These are phyloP conservation scores for Leptodactylus fallax DNA, from an alignment of 2,797 vertebrate species.

Conservation along the genomic window DNA sequence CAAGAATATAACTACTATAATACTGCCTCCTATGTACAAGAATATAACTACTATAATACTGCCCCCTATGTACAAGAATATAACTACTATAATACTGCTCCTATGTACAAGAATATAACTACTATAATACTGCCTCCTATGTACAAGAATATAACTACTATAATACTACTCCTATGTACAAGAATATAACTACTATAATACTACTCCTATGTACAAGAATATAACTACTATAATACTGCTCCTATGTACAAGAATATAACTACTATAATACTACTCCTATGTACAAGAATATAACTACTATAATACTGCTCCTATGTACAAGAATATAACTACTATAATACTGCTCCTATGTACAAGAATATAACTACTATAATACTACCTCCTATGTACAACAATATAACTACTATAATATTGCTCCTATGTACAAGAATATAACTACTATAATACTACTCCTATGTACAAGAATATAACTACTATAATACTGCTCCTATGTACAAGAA, in stretches of 20 bases:
- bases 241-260: conserved; percentile 5
- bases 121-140: neutral
- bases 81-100: conserved; percentile 4
- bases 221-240: conserved; percentile 8
- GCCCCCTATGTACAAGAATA: neutral
- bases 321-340: too few species aligned
- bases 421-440: neutral
- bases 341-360: too few species aligned
- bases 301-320: too few species aligned
- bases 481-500: neutral
- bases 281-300: too few species aligned
- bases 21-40: neutral
- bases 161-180: neutral
- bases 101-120: too few species aligned
- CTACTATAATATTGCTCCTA: neutral
- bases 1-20: conserved; percentile 1
- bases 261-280: neutral
- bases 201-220: neutral
- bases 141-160: conserved; percentile 4
- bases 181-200: conserved; percentile 4
- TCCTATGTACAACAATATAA: neutral
- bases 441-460: conserved; percentile 9
- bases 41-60: conserved; percentile 2
- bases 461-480: conserved; percentile 16
- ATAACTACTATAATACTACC: neutral